phyloP scores from a whole-genome alignment of 2,888 invertebrate species.

The Dendrolimus pini region DNA sequence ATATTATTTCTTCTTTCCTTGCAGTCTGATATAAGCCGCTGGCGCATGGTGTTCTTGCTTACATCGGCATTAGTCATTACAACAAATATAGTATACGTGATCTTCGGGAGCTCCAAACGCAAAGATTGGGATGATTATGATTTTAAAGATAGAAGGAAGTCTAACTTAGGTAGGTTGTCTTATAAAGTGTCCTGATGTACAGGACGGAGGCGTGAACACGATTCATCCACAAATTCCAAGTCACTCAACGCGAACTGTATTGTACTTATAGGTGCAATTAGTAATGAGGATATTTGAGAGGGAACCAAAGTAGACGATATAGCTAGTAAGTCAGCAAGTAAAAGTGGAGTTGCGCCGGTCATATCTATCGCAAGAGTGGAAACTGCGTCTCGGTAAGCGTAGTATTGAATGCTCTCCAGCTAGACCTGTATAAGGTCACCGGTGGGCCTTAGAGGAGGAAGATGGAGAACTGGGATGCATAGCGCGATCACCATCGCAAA shows the following conservation, averaged over 20 bases:
- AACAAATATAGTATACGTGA: conserved; percentile 80
- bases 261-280: too few species aligned
- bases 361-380: conserved; percentile 42
- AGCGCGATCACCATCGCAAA: too few species aligned
- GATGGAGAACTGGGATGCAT: too few species aligned
- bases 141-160: conserved; percentile 31
- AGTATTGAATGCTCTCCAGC: neutral
- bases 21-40: conserved; percentile 79
- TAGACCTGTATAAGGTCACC: too few species aligned
- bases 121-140: conserved; percentile 85
- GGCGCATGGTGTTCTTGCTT: conserved; percentile 85
- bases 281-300: too few species aligned
- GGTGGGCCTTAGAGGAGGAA: too few species aligned
- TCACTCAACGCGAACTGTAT: too few species aligned
- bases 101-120: conserved; percentile 80
- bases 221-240: too few species aligned
- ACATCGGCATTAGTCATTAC: conserved; percentile 78
- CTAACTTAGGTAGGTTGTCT: conserved; percentile 37
- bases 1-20: conserved; percentile 12
- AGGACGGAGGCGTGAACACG: too few species aligned
- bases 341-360: neutral
- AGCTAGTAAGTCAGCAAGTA: neutral
- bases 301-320: too few species aligned
- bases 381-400: conserved; percentile 30
- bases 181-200: neutral